Evolutionary conservation across 1,140 invertebrate species (phyloP).

Genomic region (Leptopilina clavipes): DNA sequence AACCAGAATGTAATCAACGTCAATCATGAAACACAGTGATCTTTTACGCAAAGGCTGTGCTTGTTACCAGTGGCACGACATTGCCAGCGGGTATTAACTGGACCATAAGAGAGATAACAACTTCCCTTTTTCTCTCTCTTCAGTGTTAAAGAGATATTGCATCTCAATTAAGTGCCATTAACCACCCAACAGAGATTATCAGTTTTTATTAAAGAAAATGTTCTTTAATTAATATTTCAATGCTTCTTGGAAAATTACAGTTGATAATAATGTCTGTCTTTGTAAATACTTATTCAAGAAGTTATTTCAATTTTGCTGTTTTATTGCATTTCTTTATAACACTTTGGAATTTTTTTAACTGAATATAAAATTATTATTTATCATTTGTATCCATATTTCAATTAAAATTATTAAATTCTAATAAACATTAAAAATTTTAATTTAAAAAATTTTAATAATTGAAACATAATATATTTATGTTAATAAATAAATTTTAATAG

Average conservation of each 20-base stretch:
- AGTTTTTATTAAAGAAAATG: not conserved
- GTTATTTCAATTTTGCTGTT: too few species aligned
- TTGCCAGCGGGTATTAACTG: not conserved
- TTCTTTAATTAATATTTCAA: conserved; percentile 1
- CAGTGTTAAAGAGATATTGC: conserved; percentile 12
- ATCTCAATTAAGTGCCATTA: conserved; percentile 24
- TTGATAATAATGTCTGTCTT: not conserved
- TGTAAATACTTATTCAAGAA: too few species aligned
- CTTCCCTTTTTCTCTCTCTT: not conserved
- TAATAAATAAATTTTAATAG: too few species aligned
- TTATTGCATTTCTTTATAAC: too few species aligned
- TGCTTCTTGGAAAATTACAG: not conserved
- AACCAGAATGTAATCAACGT: conserved; percentile 19
- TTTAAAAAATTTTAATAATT: too few species aligned
- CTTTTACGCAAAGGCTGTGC: not conserved
- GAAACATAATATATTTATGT: too few species aligned
- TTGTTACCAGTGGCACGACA: too few species aligned
- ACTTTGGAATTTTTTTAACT: too few species aligned
- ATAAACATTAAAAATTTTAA: too few species aligned
- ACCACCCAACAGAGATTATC: conserved; percentile 5
- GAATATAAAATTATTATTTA: too few species aligned
- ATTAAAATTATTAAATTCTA: too few species aligned
- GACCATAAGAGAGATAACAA: conserved; percentile 26
- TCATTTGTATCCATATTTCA: too few species aligned
- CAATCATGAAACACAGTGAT: conserved; percentile 20